Evolutionary conservation across 2,888 invertebrate species (phyloP), one percentile per base, ranked within the genome.

Genomic region (Athalia cordata): DNA sequence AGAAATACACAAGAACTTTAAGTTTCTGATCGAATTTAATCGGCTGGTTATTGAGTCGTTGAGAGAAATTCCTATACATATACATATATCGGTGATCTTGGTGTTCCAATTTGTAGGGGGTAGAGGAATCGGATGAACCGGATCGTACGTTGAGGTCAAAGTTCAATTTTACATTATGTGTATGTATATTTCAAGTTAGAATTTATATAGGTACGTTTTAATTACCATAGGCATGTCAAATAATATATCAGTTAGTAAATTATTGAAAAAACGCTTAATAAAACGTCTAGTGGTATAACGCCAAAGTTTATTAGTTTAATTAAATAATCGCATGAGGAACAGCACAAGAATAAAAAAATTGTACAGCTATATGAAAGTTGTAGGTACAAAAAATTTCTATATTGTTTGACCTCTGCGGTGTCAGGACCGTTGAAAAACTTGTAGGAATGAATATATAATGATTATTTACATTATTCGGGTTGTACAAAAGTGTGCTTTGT

Each of bases 251-350:
- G 8, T n/a, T 75, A 75, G 75, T 75, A 75, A 75, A 75, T 75
- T 75, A 75, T 75, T 75, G 75, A 75, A 75, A 29, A 29, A 75
- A 75, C 75, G 75, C 75, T 75, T 75, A 59, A 7, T 55, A 62
- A 75, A 75, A 50, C 62, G 75, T 75, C 61, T 75, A 75, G 75
- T 75, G 75, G 0, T 29, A 61, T 47, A 62, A 62, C 64, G 62
- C 75, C 75, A 75, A 75, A 75, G 75, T 75, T 62, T 62, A 75
- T 75, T 75, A 75, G 75, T 64, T 29, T 59, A 72, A 47, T 47
- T 57, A 72, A 52, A 29, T 7, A n/a, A 11, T 11, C 6, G 9
- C 6, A 11, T 55, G 55, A 29, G 29, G 29, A 29, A 29, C 29
- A 29, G 2, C 2, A 29, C 29, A 29, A 29, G 29, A 29, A 29